Base-by-base conservation (phyloP, 2,113 vertebrate genomes). In the Grammomys dolichurus region DNA sequence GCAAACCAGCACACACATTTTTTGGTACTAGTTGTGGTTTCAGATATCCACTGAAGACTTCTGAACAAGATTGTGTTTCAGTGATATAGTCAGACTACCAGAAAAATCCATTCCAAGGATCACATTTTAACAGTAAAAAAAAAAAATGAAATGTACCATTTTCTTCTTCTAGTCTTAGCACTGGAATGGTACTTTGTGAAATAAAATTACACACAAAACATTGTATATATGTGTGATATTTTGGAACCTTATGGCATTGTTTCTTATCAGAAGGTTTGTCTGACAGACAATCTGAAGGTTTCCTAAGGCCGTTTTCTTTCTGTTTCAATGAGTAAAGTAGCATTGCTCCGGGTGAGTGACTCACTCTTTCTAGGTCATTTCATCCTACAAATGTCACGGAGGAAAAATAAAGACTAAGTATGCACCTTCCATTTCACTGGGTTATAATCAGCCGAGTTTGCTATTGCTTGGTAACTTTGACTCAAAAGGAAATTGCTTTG, bases 271-370 rank as follows among this genome's bases (percentile, higher is more conserved):
- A 51, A 75, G 65, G 26, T 87, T 33, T 84, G 51, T 58, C 28
- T 84, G 28, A 67, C 75, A 84, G 36, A 72, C 24, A 63, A 80
- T 94, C 73, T 54, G 75, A 95, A 94, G 65, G 43, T 72, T 97
- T 94, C 72, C 11, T n/a, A 69, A 80, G 54, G 7, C 22, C 48
- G 1, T 96, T 89, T 76, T 60, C 16, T 60, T 87, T 92, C 80
- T 94, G 36, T 93, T 89, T 90, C 7, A 73, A 31, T 31, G 48
- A 56, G 43, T 81, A 69, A 89, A 91, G 67, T 56, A 43, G 12
- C 56, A 81, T 80, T 54, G 48, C 20, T 28, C 2, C 78, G 69
- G 60, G 10, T 86, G 33, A 97, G 69, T 75, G 31, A 78, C 69
- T 87, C 28, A 73, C 56, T 10, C 20, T 75, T 4, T 87, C 13